Evolutionary conservation across 2,888 invertebrate genomes (phyloP).

Genomic region (Clanis bilineata): DNA sequence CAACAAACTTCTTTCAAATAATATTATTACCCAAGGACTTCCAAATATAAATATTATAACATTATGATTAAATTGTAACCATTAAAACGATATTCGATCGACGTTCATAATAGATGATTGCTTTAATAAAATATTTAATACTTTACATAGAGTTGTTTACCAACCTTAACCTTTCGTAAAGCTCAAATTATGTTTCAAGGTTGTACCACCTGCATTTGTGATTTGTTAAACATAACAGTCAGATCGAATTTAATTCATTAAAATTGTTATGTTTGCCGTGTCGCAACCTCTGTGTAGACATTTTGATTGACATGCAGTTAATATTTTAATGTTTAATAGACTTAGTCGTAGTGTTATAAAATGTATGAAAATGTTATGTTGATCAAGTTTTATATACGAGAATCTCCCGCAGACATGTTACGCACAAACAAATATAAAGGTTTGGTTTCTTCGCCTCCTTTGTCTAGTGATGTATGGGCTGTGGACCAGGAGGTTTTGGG

Average conservation of each 20-base stretch:
- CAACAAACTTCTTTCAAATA: no score
- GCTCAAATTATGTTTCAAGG: conserved; percentile 39
- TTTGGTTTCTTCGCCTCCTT: no score
- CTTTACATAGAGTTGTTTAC: conserved; percentile 13
- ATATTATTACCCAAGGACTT: no score
- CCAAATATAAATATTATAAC: no score
- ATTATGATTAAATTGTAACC: no score
- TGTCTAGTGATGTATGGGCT: no score
- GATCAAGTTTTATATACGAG: no score
- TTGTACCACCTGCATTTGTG: conserved; percentile 36
- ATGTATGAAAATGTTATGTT: no score
- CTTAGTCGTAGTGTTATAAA: not conserved
- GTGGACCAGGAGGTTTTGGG: no score
- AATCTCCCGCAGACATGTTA: no score
- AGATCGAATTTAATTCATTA: conserved; percentile 26
- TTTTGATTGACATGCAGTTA: conserved; percentile 4
- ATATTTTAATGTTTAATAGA: not conserved
- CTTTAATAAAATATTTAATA: conserved; percentile 8
- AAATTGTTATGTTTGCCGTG: not conserved
- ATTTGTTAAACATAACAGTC: conserved; percentile 24
- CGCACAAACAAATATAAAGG: no score
- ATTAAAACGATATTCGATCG: no score
- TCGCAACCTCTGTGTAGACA: not conserved
- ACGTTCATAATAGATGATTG: not conserved
- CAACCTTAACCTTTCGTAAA: conserved; percentile 46